Evolutionary conservation across 1,140 invertebrate genomes (phyloP).

Genomic region (Drosophila rhopaloa): DNA sequence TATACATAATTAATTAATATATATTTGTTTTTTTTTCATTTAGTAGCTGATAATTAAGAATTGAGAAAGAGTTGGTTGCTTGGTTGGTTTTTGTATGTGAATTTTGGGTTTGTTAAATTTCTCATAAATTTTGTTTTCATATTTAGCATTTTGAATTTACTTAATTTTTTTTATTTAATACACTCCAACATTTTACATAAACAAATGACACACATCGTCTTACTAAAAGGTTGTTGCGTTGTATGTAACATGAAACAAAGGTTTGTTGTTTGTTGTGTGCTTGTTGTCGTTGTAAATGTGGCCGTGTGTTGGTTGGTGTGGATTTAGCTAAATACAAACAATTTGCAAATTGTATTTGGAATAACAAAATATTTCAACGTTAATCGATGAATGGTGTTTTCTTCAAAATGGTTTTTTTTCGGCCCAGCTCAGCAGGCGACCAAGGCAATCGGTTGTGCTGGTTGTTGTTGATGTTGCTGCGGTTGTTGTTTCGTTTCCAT

Average conservation of each 20-base stretch:
- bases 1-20: conserved; percentile 77
- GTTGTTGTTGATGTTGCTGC: conserved; percentile 8
- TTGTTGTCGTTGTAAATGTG: conserved; percentile 49
- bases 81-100: conserved; percentile 41
- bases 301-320: conserved; percentile 7
- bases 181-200: conserved; percentile 72
- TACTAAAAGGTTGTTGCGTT: conserved; percentile 61
- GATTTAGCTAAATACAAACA: conserved; percentile 57
- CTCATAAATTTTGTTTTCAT: conserved; percentile 21
- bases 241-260: conserved; percentile 55
- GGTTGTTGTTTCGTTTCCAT: background rate
- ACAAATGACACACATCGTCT: conserved; percentile 65
- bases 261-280: conserved; percentile 49
- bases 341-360: conserved; percentile 54
- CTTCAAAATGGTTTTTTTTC: conserved; percentile 26
- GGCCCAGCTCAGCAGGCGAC: conserved; percentile 47
- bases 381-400: conserved; percentile 21
- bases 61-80: conserved; percentile 60
- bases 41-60: conserved; percentile 74
- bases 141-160: conserved; percentile 23
- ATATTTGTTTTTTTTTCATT: conserved; percentile 48
- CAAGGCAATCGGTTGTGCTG: conserved; percentile 23
- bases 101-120: conserved; percentile 23
- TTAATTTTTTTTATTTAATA: conserved; percentile 49
- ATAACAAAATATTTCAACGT: conserved; percentile 49